Evolutionary conservation across 1,140 invertebrate species (phyloP), one percentile per base, ranked within the genome.

Genomic region (Drosophila ironensis): DNA sequence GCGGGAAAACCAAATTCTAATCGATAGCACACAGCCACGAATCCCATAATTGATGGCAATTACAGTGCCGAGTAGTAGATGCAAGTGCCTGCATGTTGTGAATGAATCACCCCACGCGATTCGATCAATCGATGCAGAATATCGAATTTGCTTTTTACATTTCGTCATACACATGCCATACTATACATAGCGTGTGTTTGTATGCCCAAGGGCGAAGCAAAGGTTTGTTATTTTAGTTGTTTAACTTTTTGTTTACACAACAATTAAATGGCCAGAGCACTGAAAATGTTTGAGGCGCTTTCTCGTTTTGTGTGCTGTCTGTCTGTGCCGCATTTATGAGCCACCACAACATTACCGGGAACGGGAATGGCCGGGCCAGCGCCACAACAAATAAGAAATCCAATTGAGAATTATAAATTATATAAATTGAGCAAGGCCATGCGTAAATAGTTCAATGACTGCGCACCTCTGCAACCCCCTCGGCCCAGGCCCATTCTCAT

Each of bases 391-490:
- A 30, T 30, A 47, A 63, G 54, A 47, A 60, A 57, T 60, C 59
- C 35, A 63, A 63, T 63, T 61, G 59, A 61, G 59, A 63, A 63
- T 63, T 67, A 66, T 68, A 68, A 60, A 60, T 60, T 60, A 57
- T 66, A 68, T 67, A 67, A 68, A 68, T 45, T 67, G 64, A 67
- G 69, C 78, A 84, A 84, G 78, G 78, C 70, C 78, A 72, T 86
- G 73, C 54, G 63, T 68, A 82, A 81, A 82, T 76, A 76, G 77
- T 82, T 82, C 77, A 82, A 82, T 76, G 77, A 82, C 77, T 82
- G 72, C 40, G 42, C 60, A 41, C 30, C 57, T 30, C 28, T 16
- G 38, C 14, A 22, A 1, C 30, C 12, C 20, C 37, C 12, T 11
- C 14, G 4, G 19, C 17, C 7, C 28, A 3, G 1, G 8, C 11